Evolutionary conservation across 1,140 invertebrate genomes (phyloP).

Genomic region (Drosophila ohnishii): DNA sequence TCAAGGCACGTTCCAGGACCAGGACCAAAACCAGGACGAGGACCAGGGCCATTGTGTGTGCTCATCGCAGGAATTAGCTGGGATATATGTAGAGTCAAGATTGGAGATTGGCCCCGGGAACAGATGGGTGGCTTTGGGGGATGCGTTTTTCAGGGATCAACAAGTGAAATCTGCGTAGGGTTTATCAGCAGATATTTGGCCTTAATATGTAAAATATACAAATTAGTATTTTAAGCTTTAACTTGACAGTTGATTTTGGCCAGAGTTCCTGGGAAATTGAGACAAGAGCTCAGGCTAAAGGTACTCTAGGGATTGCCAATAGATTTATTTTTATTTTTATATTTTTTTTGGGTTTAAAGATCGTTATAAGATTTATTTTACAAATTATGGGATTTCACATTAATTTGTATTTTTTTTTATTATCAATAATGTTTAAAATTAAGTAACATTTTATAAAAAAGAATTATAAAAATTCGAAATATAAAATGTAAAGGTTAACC

Average conservation of each 20-base stretch:
- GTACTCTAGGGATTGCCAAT: too few relatives aligned
- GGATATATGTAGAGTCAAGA: conserved; percentile 36
- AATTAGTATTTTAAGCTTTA: background rate
- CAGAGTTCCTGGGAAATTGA: too few relatives aligned
- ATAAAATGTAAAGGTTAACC: too few relatives aligned
- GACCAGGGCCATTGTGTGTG: conserved; percentile 18
- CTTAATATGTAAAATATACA: conserved; percentile 1
- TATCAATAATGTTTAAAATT: too few relatives aligned
- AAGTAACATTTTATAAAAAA: too few relatives aligned
- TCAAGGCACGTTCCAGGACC: conserved; percentile 12
- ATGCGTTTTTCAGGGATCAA: conserved; percentile 10
- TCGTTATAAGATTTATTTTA: too few relatives aligned
- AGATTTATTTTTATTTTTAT: too few relatives aligned
- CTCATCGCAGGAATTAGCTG: conserved; percentile 37
- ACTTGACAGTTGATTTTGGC: background rate
- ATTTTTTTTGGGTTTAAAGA: background rate
- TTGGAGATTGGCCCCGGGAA: conserved; percentile 9
- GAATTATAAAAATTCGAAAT: too few relatives aligned
- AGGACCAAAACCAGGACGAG: background rate
- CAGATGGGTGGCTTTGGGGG: conserved; percentile 13
- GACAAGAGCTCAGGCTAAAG: too few relatives aligned
- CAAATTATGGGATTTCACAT: too few relatives aligned
- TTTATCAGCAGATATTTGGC: background rate
- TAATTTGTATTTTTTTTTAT: too few relatives aligned
- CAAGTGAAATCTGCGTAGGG: conserved; percentile 10